These are phyloP conservation scores for Tachina fera DNA, from an alignment of 2,888 invertebrate genomes.

Conservation along the genomic window DNA sequence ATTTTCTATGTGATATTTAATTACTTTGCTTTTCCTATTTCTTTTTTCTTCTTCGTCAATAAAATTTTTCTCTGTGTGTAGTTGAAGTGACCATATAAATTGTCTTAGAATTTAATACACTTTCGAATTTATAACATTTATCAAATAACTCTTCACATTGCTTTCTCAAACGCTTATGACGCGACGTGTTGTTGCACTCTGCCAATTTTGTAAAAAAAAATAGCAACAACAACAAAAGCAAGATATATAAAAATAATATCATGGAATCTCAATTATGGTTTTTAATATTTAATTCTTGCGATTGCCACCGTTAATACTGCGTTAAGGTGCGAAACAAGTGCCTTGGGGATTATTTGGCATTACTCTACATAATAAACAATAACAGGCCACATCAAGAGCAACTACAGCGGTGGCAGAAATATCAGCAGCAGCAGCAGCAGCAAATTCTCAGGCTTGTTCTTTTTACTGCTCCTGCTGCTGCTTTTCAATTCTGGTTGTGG, in stretches of 20 bases:
- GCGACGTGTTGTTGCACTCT: not conserved
- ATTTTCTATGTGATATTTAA: no score
- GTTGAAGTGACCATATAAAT: slow-evolving; percentile 50
- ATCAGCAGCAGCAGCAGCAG: not conserved
- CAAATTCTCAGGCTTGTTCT: slow-evolving; percentile 19
- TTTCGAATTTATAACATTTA: slow-evolving; percentile 56
- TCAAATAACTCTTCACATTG: slow-evolving; percentile 24
- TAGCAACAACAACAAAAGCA: slow-evolving; percentile 31
- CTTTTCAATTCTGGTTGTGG: slow-evolving; percentile 50
- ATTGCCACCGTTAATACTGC: slow-evolving; percentile 74
- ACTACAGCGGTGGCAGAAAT: not conserved
- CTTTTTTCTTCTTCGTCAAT: not conserved
- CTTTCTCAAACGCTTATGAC: not conserved
- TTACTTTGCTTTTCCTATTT: no score
- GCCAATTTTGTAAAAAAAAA: not conserved
- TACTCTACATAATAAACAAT: slow-evolving; percentile 66
- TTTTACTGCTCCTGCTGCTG: not conserved
- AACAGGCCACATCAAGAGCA: slow-evolving; percentile 43
- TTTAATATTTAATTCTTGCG: slow-evolving; percentile 74
- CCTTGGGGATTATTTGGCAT: slow-evolving; percentile 74
- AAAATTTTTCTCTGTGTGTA: slow-evolving; percentile 45
- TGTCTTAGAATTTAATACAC: slow-evolving; percentile 50
- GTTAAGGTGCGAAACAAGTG: slow-evolving; percentile 77
- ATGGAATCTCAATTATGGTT: slow-evolving; percentile 73
- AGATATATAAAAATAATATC: slow-evolving; percentile 42